Base-by-base conservation (phyloP, 64 coral and sea anemone genomes). In the Pocillopora verrucosa region DNA sequence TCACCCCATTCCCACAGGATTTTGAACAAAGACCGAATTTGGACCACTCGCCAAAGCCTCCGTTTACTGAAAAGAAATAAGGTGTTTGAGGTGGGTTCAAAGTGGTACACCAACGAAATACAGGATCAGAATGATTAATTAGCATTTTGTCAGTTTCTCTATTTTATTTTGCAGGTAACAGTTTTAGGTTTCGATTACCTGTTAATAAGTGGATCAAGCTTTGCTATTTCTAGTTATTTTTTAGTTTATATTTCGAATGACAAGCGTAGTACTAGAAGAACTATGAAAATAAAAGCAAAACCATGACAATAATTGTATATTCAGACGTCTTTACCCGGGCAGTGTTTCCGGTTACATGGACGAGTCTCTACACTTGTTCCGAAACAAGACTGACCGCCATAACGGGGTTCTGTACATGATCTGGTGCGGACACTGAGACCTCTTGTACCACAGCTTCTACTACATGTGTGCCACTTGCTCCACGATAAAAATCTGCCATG, bases 1-100 rank as follows among this genome's bases (percentile, higher is more conserved):
- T 92, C 75, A 84, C 65, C 56, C 90, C 90, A 80, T 83, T 83
- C 12, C 63, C 90, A 57, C 90, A 92, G 2, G 83, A 10, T 36
- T 87, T 92, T 11, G 90, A 68, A 67, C 90, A 92, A 24, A 19
- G 73, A 20, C 82, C 65, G 38, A 92, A 92, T 65, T 68, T 34
- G 2, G 90, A 87, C 90, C 90, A 92, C 12, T 76, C 41, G 60
- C 75, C 70, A 12, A 85, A 20, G 65, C 82, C 82, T 24, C 82
- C 82, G 82, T 72, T 72, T 1, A 85, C 82, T 85, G 57, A 77
- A 20, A 77, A 16, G 37, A 56, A 22, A 22, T 56, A 56, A 45
- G 45, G 25, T 25, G 20, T 30, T 65, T 65, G 63, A 16, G 19
- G 20, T 10, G 22, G 20, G 20, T 69, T 51, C 41, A 51, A 7